Percentiles rank a stretch among this genome's conserved stretches.
phyloP scores from a whole-genome alignment of 2,797 vertebrate species.

The Pampus argenteus region DNA sequence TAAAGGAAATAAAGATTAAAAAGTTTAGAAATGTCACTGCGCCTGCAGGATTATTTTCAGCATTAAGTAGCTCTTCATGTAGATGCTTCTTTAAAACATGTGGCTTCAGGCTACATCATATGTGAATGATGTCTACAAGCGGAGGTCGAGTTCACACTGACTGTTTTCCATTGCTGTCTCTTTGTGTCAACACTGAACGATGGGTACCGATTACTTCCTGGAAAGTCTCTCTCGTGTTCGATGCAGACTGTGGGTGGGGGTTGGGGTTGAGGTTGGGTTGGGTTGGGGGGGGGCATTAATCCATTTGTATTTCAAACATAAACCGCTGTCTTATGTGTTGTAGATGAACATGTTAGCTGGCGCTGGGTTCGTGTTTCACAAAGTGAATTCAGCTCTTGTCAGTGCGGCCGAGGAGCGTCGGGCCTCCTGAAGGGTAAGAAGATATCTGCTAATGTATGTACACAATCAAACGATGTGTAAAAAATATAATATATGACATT shows the following conservation, averaged over 20 bases:
- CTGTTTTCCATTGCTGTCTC: slow-evolving; percentile 11
- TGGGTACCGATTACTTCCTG: slow-evolving; percentile 33
- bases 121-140: slow-evolving; percentile 2
- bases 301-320: neutral
- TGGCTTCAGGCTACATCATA: slow-evolving; percentile 26
- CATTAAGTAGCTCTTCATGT: no score
- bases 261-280: no score
- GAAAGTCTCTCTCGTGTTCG: neutral
- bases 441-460: slow-evolving; percentile 53
- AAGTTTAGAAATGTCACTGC: no score
- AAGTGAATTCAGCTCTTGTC: slow-evolving; percentile 12
- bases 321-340: slow-evolving; percentile 12
- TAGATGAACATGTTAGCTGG: slow-evolving; percentile 25
- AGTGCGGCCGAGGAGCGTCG: slow-evolving; percentile 17
- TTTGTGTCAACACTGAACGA: neutral
- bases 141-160: neutral
- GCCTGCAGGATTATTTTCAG: no score
- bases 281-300: slow-evolving; percentile 5
- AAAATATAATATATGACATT: slow-evolving; percentile 23
- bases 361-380: slow-evolving; percentile 35
- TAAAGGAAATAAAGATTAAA: no score
- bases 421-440: slow-evolving; percentile 55
- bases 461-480: slow-evolving; percentile 2
- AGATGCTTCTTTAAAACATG: slow-evolving; percentile 3
- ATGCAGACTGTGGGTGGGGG: no score